phyloP scores from a whole-genome alignment of 2,797 vertebrate genomes.

The Phrynocephalus forsythii region DNA sequence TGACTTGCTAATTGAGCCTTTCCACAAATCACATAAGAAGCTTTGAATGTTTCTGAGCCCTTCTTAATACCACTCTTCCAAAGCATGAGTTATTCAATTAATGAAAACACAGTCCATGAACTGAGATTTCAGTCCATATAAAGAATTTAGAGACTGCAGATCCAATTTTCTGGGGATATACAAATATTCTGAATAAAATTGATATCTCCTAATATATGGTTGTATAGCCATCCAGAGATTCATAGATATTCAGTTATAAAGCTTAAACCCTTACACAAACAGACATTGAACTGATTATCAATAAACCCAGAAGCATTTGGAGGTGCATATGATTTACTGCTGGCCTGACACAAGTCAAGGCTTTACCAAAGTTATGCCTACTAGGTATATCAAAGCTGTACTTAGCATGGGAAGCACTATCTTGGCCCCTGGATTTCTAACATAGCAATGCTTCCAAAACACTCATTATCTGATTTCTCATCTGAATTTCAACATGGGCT shows the following conservation, averaged over 20 bases:
- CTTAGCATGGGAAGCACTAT: background rate
- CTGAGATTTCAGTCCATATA: background rate
- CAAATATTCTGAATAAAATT: background rate
- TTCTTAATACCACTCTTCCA: background rate
- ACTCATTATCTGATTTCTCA: background rate
- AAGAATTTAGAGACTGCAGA: background rate
- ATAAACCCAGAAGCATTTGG: background rate
- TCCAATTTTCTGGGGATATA: background rate
- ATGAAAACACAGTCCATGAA: background rate
- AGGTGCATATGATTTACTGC: background rate
- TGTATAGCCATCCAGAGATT: background rate
- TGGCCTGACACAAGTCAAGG: background rate
- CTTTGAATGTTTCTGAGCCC: background rate
- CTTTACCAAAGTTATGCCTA: background rate
- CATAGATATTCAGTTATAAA: background rate
- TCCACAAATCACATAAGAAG: background rate
- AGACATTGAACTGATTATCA: background rate
- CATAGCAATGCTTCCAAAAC: background rate
- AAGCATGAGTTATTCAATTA: background rate
- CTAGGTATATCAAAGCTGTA: background rate
- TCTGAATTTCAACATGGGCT: background rate
- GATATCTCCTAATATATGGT: background rate
- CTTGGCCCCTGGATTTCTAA: background rate
- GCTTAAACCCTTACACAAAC: background rate
- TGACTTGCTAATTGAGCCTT: background rate